Evolutionary conservation across 2,797 vertebrate genomes (phyloP), one percentile per base, ranked within the genome.

Genomic region (Pogonophryne albipinna): DNA sequence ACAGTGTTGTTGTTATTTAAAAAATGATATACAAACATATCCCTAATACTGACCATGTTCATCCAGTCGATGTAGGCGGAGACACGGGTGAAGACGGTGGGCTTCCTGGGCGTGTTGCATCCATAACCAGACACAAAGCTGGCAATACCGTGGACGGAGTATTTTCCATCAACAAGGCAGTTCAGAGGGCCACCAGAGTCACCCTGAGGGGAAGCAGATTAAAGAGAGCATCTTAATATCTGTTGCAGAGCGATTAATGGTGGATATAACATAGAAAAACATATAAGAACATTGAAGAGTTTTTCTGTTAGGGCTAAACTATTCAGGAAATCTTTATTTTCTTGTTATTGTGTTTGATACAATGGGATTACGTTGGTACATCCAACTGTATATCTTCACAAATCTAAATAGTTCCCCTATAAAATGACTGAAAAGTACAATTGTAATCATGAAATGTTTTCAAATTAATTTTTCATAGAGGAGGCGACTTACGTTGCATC

Each of bases 171-270:
- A 53, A 95, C 92, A 11, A 74, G 10, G 68, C 96, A 97, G 91
- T 96, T 87, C 60, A 98, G 94, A 31, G 97, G 96, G 0, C 97
- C 96, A 0, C 96, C 97, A 10, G 96, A 97, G 79, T 97, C 96
- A 4, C 96, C 96, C 96, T 97, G 74, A 49, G 0, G 15, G 49
- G 50, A 46, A 61, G 3, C 0, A 67, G 12, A 47, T 20, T 11
- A 61, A 51, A 68, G 14, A 71, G 16, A 53, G 10, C 3, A 66
- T 57, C n/a, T 38, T 59, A 14, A 68, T 17, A n/a, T 27, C 27
- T 27, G 6, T 27, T 12, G 34, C 51, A n/a, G 38, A 34, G 20
- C 15, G 10, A 13, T 57, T 66, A 19, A 62, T 16, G 7, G 52
- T 71, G 15, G 3, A 63, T 56, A 57, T 6, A 2, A 14, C 63